A percentile compares a stretch with the other conserved stretches of the same genome.
Evolutionary conservation across 2,797 vertebrate species (phyloP).

Genomic region (Mormyrops attenuatus): DNA sequence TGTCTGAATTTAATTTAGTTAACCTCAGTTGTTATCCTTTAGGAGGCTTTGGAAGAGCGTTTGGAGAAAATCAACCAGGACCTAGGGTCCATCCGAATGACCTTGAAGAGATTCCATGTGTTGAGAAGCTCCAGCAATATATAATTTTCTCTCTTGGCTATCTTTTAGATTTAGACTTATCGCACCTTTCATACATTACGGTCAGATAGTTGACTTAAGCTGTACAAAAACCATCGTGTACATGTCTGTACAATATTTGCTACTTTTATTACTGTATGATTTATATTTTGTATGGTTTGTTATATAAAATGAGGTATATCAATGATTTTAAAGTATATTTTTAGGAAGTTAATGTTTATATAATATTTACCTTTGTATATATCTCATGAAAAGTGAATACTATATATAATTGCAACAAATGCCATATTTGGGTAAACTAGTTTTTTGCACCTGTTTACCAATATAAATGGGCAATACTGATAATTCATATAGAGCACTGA

Average conservation of each 20-base stretch:
- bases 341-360: constrained; percentile 28
- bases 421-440: constrained; percentile 41
- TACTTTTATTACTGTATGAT: constrained; percentile 37
- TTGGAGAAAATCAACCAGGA: constrained; percentile 86
- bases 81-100: constrained; percentile 89
- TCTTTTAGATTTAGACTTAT: constrained; percentile 42
- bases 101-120: constrained; percentile 85
- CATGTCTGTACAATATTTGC: constrained; percentile 39
- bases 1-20: background rate
- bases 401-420: constrained; percentile 21
- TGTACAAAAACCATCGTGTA: constrained; percentile 33
- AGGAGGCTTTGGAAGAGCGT: constrained; percentile 90
- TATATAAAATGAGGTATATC: constrained; percentile 37
- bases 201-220: background rate
- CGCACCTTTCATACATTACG: constrained; percentile 47
- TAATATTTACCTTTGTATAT: constrained; percentile 60
- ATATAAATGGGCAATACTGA: constrained; percentile 31
- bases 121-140: constrained; percentile 83
- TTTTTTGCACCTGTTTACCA: constrained; percentile 33
- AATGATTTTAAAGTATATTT: constrained; percentile 61
- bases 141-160: constrained; percentile 51
- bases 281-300: constrained; percentile 32
- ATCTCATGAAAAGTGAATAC: constrained; percentile 12
- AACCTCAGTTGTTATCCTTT: constrained; percentile 1
- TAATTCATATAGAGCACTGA: constrained; percentile 24